Conservation (phyloP, 2,113 vertebrate species). For the Myiozetetes cayanensis region DNA sequence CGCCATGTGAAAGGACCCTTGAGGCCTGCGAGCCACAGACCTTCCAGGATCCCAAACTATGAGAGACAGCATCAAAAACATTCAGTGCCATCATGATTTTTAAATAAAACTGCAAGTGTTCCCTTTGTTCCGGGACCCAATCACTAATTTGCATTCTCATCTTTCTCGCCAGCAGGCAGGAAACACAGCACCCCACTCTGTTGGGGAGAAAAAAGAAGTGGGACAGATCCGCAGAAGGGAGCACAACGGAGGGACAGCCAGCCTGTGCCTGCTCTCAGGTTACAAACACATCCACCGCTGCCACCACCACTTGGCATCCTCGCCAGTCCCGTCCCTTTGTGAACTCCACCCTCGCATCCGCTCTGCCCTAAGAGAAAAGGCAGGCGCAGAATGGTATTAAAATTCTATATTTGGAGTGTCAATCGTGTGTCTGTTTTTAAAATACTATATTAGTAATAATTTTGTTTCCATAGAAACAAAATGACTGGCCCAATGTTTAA, state of each 20-base stretch:
- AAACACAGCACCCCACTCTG: neutral
- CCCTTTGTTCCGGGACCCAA: neutral
- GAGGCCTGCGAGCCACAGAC: slow-evolving; percentile 40
- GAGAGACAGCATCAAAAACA: slow-evolving; percentile 23
- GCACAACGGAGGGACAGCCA: neutral
- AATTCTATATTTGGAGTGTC: slow-evolving; percentile 74
- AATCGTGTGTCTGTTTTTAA: slow-evolving; percentile 59
- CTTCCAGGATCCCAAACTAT: slow-evolving; percentile 58
- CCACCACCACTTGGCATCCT: slow-evolving; percentile 34
- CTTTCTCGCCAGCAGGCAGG: slow-evolving; percentile 54
- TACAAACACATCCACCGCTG: slow-evolving; percentile 17
- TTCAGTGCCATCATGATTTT: slow-evolving; percentile 48
- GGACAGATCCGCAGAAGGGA: neutral
- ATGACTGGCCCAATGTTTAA: slow-evolving; percentile 17
- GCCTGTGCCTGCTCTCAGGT: slow-evolving; percentile 53
- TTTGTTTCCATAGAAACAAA: slow-evolving; percentile 58
- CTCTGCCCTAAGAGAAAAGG: slow-evolving; percentile 41
- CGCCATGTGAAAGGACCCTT: slow-evolving; percentile 38
- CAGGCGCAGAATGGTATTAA: slow-evolving; percentile 62
- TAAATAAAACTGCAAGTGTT: slow-evolving; percentile 32
- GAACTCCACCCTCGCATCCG: slow-evolving; percentile 54
- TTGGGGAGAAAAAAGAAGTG: neutral
- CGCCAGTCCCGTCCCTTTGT: slow-evolving; percentile 38
- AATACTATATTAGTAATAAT: slow-evolving; percentile 65
- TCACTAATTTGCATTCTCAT: slow-evolving; percentile 48